Conservation (phyloP, 2,797 vertebrate genomes). For the Alcedo quadribrachys region DNA sequence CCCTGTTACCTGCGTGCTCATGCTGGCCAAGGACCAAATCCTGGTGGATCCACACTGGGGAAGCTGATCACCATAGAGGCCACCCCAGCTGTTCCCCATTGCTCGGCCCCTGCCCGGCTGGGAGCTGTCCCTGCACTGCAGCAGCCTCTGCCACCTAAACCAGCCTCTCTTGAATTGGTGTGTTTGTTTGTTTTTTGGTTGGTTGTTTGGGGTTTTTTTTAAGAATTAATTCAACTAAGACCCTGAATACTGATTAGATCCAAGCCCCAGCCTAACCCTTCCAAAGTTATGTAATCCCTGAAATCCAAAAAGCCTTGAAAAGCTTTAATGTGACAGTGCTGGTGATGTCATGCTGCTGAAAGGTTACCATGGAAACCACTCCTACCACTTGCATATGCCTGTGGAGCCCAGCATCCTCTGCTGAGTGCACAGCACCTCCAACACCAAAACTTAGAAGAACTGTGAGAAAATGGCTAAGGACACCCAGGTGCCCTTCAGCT, state of each 20-base stretch:
- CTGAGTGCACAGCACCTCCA: not conserved
- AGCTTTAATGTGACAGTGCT: slow-evolving; percentile 38
- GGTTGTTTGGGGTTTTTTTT: not conserved
- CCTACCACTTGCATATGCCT: not conserved
- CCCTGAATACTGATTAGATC: slow-evolving; percentile 47
- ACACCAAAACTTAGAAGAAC: not conserved
- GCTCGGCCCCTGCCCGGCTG: rapidly evolving
- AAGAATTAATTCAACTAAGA: slow-evolving; percentile 41
- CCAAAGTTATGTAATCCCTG: slow-evolving; percentile 22
- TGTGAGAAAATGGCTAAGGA: not conserved
- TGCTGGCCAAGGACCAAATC: rapidly evolving
- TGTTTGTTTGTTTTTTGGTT: not conserved
- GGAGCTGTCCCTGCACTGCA: not conserved
- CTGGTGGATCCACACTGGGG: rapidly evolving
- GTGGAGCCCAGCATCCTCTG: not conserved
- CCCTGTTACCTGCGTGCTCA: rapidly evolving
- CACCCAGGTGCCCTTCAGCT: not conserved
- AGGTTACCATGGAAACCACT: slow-evolving; percentile 64
- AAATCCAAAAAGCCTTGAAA: slow-evolving; percentile 58
- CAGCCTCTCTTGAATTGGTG: not conserved
- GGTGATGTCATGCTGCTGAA: slow-evolving; percentile 41
- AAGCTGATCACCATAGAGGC: rapidly evolving
- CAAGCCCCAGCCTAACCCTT: slow-evolving; percentile 41
- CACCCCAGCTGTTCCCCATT: not conserved
- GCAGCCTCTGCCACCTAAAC: rapidly evolving